Conservation (phyloP, 2,888 invertebrate species). For the Agrochola litura region DNA sequence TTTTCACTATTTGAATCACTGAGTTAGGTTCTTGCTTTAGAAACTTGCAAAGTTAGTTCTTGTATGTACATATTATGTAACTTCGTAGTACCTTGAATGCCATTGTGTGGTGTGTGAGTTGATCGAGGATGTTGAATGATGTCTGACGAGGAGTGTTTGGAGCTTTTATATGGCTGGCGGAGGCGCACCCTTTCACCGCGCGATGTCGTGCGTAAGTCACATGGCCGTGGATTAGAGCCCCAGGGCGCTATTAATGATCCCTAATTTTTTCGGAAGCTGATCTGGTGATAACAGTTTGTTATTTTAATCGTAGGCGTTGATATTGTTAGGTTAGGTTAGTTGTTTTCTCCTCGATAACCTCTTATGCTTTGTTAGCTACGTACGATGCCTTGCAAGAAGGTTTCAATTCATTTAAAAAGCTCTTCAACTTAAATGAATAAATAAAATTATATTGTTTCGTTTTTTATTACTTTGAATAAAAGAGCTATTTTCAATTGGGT, state of each 20-base stretch:
- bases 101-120: constrained; percentile 82
- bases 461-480: too few species aligned
- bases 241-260: constrained; percentile 74
- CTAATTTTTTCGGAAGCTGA: constrained; percentile 59
- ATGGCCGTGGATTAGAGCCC: constrained; percentile 83
- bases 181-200: constrained; percentile 88
- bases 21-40: constrained; percentile 4
- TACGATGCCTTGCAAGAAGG: neutral
- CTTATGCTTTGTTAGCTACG: neutral
- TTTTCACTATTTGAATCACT: constrained; percentile 12
- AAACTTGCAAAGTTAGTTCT: constrained; percentile 10
- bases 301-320: constrained; percentile 13
- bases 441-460: too few species aligned
- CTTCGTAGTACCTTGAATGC: constrained; percentile 84
- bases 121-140: constrained; percentile 86
- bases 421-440: neutral
- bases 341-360: neutral
- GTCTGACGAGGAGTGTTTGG: constrained; percentile 77
- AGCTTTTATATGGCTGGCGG: constrained; percentile 85
- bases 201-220: constrained; percentile 73
- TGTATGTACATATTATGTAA: constrained; percentile 2
- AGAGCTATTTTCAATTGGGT: too few species aligned
- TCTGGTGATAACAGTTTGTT: constrained; percentile 27
- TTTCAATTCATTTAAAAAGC: neutral
- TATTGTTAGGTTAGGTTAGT: neutral